These are phyloP conservation scores for Alcedo atthis DNA, from an alignment of 2,797 vertebrate species.

Conservation along the genomic window DNA sequence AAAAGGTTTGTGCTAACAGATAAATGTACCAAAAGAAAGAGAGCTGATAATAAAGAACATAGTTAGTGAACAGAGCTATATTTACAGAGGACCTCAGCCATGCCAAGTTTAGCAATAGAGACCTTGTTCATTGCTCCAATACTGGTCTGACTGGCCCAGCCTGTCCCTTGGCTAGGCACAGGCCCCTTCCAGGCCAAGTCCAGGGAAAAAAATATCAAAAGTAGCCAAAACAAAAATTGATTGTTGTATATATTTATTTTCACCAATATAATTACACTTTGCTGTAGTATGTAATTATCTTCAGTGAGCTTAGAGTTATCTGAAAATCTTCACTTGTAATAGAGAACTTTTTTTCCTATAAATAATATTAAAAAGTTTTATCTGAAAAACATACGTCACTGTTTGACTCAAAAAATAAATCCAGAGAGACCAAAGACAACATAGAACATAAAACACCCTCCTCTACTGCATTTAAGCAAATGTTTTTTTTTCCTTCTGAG, in stretches of 20 bases:
- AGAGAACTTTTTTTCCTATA: slow-evolving; percentile 42
- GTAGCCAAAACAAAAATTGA: slow-evolving; percentile 19
- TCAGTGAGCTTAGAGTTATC: background rate
- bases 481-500: background rate
- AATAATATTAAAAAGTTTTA: background rate
- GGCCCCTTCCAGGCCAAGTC: slow-evolving; percentile 47
- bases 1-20: background rate
- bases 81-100: slow-evolving; percentile 63
- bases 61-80: background rate
- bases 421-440: background rate
- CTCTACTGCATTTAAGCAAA: background rate
- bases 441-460: background rate
- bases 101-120: slow-evolving; percentile 48
- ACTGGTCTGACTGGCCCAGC: slow-evolving; percentile 13
- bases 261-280: background rate
- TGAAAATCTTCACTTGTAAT: background rate
- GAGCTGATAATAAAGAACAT: background rate
- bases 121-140: background rate
- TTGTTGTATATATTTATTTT: background rate
- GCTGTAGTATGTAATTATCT: background rate
- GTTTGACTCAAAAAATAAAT: slow-evolving; percentile 15
- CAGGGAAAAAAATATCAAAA: slow-evolving; percentile 25
- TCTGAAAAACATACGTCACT: background rate
- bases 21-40: slow-evolving; percentile 16
- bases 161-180: background rate